phyloP scores from a whole-genome alignment of 2,797 vertebrate genomes.

The Neostethus bicornis region DNA sequence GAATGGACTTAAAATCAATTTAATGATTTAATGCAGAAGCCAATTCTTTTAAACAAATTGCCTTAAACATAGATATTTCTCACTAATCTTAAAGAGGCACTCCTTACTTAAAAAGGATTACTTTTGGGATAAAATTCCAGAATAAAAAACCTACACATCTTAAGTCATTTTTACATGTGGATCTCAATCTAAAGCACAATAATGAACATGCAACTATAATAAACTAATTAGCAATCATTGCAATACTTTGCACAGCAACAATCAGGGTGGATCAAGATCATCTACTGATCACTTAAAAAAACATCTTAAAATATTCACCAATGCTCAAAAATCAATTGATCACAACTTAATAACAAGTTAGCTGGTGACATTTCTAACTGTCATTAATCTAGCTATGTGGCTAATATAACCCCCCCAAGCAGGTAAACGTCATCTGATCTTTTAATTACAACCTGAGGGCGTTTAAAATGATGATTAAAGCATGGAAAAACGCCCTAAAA shows the following conservation, averaged over 20 bases:
- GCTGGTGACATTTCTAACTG: conserved; percentile 21
- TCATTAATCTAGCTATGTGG: conserved; percentile 28
- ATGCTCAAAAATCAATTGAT: not conserved
- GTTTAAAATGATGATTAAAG: not conserved
- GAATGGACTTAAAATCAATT: conserved; percentile 25
- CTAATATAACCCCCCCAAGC: conserved; percentile 39
- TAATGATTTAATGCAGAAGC: conserved; percentile 20
- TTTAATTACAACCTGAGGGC: not conserved
- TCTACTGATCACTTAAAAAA: no score
- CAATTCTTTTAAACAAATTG: conserved; percentile 9
- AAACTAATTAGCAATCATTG: not conserved
- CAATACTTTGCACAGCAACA: conserved; percentile 4
- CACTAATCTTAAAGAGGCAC: no score
- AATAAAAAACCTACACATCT: not conserved
- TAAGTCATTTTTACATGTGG: not conserved
- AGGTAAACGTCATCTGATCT: conserved; percentile 8
- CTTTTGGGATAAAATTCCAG: not conserved
- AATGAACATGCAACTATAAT: not conserved
- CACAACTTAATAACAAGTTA: conserved; percentile 45
- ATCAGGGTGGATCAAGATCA: no score
- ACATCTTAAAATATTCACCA: no score
- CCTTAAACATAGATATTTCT: not conserved
- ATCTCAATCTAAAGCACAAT: not conserved
- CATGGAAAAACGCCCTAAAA: not conserved
- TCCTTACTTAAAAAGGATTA: not conserved